Conservation (phyloP, 2,113 vertebrate species). For the Danio rerio region GRCz12tu NC_133176.1:27608501-27609000, state of each 20-base stretch:
- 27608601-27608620: neutral
- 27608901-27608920: too few relatives aligned
- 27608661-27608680: neutral
- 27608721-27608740: too few relatives aligned
- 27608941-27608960: neutral
- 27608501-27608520: constrained; percentile 4
- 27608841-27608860: neutral
- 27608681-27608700: neutral
- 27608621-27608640: neutral
- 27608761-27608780: neutral
- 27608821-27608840: neutral
- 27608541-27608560: neutral
- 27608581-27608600: neutral
- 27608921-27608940: neutral
- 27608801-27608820: neutral
- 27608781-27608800: neutral
- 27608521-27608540: neutral
- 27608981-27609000: neutral
- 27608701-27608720: too few relatives aligned
- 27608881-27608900: neutral
- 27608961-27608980: too few relatives aligned
- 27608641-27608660: neutral
- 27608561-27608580: constrained; percentile 6
- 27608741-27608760: too few relatives aligned
- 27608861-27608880: too few relatives aligned